A percentile compares a stretch with the other conserved stretches of the same genome.
phyloP scores from a whole-genome alignment of 1,140 invertebrate genomes.

The Drosophila ogumai region DNA sequence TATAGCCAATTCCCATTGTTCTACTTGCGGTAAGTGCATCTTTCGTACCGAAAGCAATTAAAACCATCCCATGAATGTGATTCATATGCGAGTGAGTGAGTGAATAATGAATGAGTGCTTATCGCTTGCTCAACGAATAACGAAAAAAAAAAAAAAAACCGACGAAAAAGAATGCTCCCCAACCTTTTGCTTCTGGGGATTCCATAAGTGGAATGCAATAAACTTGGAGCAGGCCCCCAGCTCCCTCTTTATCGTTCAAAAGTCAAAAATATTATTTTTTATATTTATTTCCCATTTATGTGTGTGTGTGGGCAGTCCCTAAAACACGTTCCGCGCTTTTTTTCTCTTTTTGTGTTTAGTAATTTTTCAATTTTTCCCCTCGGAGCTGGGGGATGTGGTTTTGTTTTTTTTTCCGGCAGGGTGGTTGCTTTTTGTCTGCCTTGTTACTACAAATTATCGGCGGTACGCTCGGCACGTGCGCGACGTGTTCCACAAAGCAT shows the following conservation, averaged over 20 bases:
- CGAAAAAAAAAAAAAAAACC: conserved; percentile 20
- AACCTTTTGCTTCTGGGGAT: conserved; percentile 22
- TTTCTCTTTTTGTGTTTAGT: conserved; percentile 44
- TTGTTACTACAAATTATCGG: conserved; percentile 81
- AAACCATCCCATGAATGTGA: conserved; percentile 42
- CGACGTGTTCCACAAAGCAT: conserved; percentile 33
- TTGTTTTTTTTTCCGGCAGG: neutral
- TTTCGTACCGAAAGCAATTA: conserved; percentile 42
- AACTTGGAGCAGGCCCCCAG: conserved; percentile 48
- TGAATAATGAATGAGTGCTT: conserved; percentile 54
- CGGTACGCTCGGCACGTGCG: conserved; percentile 69
- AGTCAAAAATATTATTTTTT: conserved; percentile 44
- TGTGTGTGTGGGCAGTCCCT: conserved; percentile 31
- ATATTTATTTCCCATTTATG: conserved; percentile 41
- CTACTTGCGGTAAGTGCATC: conserved; percentile 41
- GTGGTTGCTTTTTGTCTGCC: conserved; percentile 58
- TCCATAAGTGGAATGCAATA: conserved; percentile 73
- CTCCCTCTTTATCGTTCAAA: conserved; percentile 17
- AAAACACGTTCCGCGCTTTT: conserved; percentile 34
- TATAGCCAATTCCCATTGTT: conserved; percentile 23
- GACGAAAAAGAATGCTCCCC: conserved; percentile 17
- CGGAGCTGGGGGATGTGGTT: conserved; percentile 13
- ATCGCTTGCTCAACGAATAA: conserved; percentile 37
- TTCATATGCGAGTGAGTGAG: conserved; percentile 38
- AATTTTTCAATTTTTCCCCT: conserved; percentile 66